These are phyloP conservation scores for Leuciscus idus DNA, from an alignment of 2,113 vertebrate species.

Conservation along the genomic window DNA sequence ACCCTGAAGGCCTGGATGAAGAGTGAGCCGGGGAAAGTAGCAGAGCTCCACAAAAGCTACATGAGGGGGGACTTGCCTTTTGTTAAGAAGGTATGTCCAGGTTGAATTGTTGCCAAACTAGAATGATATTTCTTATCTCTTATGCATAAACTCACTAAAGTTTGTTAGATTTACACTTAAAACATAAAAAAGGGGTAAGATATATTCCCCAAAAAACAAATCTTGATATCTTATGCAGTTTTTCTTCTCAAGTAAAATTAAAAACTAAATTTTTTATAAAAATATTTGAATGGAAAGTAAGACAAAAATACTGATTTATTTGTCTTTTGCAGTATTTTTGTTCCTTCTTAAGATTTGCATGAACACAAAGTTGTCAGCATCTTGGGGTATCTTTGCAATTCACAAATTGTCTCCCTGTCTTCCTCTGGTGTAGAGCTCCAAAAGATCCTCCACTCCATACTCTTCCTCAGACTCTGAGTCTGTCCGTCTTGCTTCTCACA, in stretches of 20 bases:
- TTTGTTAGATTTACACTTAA: not conserved
- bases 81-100: conserved; percentile 64
- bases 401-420: not conserved
- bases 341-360: not conserved
- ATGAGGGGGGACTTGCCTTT: conserved; percentile 83
- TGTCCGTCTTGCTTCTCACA: not conserved
- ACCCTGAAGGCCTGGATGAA: conserved; percentile 89
- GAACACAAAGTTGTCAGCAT: not conserved
- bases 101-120: not conserved
- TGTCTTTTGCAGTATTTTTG: not conserved
- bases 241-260: not conserved
- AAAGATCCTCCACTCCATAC: not conserved
- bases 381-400: not conserved
- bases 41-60: conserved; percentile 86
- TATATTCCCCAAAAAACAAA: not conserved
- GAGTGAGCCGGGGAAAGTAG: conserved; percentile 83
- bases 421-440: not conserved
- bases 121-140: not conserved
- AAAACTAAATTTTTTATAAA: too few relatives aligned
- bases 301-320: not conserved
- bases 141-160: not conserved
- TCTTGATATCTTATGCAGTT: not conserved
- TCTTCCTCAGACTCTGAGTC: not conserved
- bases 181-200: not conserved
- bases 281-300: too few relatives aligned